Percentiles rank a stretch among this genome's conserved stretches.
Conservation (phyloP, 2,113 vertebrate species). For the Jacana jacana region DNA sequence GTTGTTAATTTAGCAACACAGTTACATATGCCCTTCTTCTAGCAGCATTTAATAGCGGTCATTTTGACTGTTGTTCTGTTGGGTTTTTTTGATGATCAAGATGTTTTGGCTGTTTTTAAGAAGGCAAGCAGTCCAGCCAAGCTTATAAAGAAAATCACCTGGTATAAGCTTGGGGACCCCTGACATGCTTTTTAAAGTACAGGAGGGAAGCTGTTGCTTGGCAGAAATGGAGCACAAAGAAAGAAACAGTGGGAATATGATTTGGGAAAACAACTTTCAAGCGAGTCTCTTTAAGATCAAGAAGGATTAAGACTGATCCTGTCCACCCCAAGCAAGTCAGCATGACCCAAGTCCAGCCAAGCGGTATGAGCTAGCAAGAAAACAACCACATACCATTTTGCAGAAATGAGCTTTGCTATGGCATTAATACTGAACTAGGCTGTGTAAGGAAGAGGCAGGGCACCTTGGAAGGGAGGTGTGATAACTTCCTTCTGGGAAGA, state of each 20-base stretch:
- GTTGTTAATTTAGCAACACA: not conserved
- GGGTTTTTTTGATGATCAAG: not conserved
- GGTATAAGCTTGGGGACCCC: not conserved
- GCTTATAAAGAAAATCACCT: not conserved
- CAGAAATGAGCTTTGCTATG: not conserved
- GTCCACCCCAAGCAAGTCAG: not conserved
- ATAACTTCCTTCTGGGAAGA: not conserved
- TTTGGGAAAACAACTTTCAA: not conserved
- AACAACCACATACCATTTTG: not conserved
- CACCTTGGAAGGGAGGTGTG: not conserved
- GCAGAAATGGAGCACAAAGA: slow-evolving; percentile 1
- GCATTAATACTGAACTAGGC: not conserved
- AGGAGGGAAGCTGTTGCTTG: slow-evolving; percentile 5
- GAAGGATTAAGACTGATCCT: not conserved
- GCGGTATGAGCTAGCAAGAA: not conserved
- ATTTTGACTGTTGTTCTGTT: not conserved
- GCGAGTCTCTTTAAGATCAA: not conserved
- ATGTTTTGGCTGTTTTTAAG: not conserved
- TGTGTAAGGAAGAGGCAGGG: not conserved
- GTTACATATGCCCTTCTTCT: not conserved
- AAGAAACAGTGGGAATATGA: not conserved
- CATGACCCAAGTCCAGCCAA: not conserved
- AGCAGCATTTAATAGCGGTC: not conserved
- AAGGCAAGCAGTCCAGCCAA: not conserved
- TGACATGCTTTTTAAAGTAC: not conserved